Conservation (phyloP, 2,888 invertebrate species). For the Leptopilina myrica region DNA sequence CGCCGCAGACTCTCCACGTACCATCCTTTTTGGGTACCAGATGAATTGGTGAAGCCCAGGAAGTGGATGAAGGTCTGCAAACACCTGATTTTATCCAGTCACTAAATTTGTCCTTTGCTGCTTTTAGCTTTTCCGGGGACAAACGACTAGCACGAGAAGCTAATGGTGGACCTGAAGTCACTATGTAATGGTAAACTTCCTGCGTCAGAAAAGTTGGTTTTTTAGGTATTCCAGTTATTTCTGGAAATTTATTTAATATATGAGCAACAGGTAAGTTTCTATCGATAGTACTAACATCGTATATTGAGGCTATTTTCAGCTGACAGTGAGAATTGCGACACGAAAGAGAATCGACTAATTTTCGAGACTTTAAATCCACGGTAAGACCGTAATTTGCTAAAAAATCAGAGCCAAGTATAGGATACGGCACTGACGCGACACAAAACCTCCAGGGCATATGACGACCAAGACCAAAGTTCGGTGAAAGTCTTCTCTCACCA, state of each 20-base stretch:
- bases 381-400: constrained; percentile 24
- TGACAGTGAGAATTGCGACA: background rate
- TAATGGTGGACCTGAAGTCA: constrained; percentile 68
- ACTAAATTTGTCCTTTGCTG: constrained; percentile 5
- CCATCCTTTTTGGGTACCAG: constrained; percentile 44
- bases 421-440: constrained; percentile 30
- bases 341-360: background rate
- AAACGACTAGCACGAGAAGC: constrained; percentile 47
- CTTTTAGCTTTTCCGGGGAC: background rate
- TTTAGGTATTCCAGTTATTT: background rate
- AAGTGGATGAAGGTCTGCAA: background rate
- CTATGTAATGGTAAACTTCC: constrained; percentile 61
- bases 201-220: background rate
- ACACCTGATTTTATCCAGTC: background rate
- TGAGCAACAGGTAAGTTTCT: background rate
- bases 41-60: constrained; percentile 72
- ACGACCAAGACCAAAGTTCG: no score
- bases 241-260: constrained; percentile 9
- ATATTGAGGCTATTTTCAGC: background rate
- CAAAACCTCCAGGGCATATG: background rate
- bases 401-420: background rate
- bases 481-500: no score
- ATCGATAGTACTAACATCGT: background rate
- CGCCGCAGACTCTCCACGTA: constrained; percentile 57
- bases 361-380: background rate